These are phyloP conservation scores for Tachina grossa DNA, from an alignment of 2,888 invertebrate species.

Conservation along the genomic window DNA sequence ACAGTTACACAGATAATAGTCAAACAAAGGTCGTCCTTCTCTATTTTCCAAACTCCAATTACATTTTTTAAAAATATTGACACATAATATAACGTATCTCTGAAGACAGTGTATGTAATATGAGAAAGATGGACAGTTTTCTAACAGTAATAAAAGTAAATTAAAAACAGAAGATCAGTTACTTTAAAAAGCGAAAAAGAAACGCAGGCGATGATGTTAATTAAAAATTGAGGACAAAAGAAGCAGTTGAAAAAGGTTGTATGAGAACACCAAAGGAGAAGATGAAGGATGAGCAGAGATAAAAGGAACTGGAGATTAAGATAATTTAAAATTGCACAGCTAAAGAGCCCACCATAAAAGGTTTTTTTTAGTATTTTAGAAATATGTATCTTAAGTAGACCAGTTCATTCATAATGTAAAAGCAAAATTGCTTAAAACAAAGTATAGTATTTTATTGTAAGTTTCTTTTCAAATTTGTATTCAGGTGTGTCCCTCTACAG, in stretches of 20 bases:
- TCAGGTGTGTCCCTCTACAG: constrained; percentile 22
- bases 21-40: constrained; percentile 54
- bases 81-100: constrained; percentile 8
- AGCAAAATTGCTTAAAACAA: constrained; percentile 41
- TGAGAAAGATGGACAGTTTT: constrained; percentile 54
- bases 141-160: constrained; percentile 49
- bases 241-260: constrained; percentile 56
- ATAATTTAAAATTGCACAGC: constrained; percentile 52
- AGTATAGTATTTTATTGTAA: constrained; percentile 52
- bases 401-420: constrained; percentile 59
- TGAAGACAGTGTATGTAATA: constrained; percentile 50
- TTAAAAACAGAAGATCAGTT: constrained; percentile 51
- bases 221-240: constrained; percentile 57
- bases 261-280: constrained; percentile 40
- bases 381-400: constrained; percentile 43
- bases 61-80: constrained; percentile 29
- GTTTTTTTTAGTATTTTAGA: constrained; percentile 59
- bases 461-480: constrained; percentile 47
- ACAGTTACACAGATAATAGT: constrained; percentile 61
- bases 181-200: constrained; percentile 42
- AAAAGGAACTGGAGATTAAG: constrained; percentile 59
- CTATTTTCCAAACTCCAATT: constrained; percentile 56
- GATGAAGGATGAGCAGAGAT: constrained; percentile 53
- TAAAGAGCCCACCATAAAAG: constrained; percentile 34
- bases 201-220: constrained; percentile 64